Conservation (phyloP, 2,113 vertebrate genomes). For the Phaetusa simplex region DNA sequence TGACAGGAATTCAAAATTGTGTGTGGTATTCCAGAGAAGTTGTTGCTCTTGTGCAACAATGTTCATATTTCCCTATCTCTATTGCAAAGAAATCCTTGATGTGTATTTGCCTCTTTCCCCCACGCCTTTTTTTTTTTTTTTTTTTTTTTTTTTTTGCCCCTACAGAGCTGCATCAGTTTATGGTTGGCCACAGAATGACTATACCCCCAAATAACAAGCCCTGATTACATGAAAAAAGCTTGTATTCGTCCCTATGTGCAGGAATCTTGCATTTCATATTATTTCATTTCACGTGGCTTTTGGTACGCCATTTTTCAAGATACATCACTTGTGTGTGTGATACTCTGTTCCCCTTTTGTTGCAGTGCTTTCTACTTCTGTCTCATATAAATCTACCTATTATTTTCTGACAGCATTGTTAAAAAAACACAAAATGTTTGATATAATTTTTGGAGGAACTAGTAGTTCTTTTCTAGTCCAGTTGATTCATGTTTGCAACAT, state of each 20-base stretch:
- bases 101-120: not conserved
- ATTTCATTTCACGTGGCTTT: not conserved
- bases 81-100: not conserved
- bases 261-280: not conserved
- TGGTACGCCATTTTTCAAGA: not conserved
- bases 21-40: not conserved
- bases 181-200: not conserved
- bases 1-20: not conserved
- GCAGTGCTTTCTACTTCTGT: not conserved
- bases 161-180: not conserved
- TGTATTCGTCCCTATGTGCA: not conserved
- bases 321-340: not conserved
- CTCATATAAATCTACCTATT: not conserved
- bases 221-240: not conserved
- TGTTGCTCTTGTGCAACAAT: not conserved
- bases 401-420: not conserved
- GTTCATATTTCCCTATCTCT: not conserved
- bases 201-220: not conserved
- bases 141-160: not conserved
- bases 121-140: rapidly evolving
- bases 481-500: not conserved
- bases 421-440: not conserved
- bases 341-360: not conserved
- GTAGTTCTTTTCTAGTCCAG: not conserved
- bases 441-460: not conserved